Evolutionary conservation across 64 coral and sea anemone species (phyloP).

Genomic region (Actinia equina): DNA sequence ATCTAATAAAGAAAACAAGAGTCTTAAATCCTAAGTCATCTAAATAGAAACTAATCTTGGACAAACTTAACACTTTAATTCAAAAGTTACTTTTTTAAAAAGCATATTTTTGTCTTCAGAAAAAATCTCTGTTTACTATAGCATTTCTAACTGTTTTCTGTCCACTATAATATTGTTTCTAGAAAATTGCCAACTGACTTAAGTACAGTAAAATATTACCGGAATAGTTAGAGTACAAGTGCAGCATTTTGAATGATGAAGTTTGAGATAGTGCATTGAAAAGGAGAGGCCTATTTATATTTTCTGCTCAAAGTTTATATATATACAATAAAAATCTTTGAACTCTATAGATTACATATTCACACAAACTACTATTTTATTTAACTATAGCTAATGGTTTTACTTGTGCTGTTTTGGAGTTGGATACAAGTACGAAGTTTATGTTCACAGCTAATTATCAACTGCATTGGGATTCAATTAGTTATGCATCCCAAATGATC

Average conservation of each 20-base stretch:
- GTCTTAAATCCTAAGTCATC: not conserved
- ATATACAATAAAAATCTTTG: constrained; percentile 10
- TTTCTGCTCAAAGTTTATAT: not conserved
- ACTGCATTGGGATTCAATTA: not conserved
- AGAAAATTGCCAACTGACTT: no score
- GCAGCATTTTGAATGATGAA: not conserved
- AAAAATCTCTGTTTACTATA: no score
- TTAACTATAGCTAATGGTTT: not conserved
- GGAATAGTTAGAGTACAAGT: not conserved
- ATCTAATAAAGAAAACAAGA: not conserved
- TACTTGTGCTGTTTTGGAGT: not conserved
- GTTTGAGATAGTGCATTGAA: not conserved
- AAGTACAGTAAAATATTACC: not conserved
- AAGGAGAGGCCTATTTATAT: not conserved
- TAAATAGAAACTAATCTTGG: not conserved
- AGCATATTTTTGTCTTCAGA: not conserved
- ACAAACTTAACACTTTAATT: not conserved
- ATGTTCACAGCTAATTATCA: not conserved
- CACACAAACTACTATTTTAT: not conserved
- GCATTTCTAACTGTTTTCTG: no score
- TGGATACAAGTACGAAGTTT: not conserved
- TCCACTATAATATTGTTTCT: no score
- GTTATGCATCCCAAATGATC: not conserved
- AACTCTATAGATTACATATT: not conserved
- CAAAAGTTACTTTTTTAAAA: not conserved